Conservation (phyloP, 1,140 invertebrate genomes). For the Hylyphantes graminicola region DNA sequence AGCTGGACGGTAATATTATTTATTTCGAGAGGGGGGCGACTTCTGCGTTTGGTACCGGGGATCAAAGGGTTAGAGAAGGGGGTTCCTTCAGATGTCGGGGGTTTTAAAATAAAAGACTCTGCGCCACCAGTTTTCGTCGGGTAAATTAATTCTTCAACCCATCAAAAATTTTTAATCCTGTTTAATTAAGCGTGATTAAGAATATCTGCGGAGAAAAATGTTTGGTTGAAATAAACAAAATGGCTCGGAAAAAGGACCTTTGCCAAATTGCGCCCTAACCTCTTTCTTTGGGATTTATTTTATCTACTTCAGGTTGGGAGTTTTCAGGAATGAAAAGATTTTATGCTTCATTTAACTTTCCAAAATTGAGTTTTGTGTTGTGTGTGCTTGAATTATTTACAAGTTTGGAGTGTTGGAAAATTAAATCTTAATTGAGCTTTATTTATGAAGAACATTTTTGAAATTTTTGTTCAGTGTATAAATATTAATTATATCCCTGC, state of each 20-base stretch:
- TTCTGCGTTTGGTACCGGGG: conserved; percentile 28
- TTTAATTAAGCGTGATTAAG: conserved; percentile 58
- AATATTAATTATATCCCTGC: no score
- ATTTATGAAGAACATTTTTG: no score
- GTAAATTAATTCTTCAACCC: conserved; percentile 56
- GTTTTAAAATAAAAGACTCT: conserved; percentile 56
- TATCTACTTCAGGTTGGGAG: conserved; percentile 10
- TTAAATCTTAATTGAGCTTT: no score
- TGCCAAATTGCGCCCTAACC: no score
- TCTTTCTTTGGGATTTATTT: neutral
- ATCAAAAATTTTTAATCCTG: conserved; percentile 58
- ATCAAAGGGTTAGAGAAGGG: neutral
- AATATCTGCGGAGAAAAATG: conserved; percentile 15
- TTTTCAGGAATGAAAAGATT: conserved; percentile 31
- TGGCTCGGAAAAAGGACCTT: conserved; percentile 5
- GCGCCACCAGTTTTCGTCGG: neutral
- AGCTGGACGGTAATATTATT: conserved; percentile 45
- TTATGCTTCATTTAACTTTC: conserved; percentile 42
- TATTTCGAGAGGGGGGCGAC: conserved; percentile 42
- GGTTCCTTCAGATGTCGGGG: neutral
- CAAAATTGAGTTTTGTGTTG: conserved; percentile 13
- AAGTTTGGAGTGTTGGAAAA: no score
- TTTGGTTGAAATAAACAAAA: conserved; percentile 17
- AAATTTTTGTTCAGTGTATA: no score
- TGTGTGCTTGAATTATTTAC: neutral